These are phyloP conservation scores for Enteromius mattozi DNA, from an alignment of 2,797 vertebrate genomes.

Conservation along the genomic window DNA sequence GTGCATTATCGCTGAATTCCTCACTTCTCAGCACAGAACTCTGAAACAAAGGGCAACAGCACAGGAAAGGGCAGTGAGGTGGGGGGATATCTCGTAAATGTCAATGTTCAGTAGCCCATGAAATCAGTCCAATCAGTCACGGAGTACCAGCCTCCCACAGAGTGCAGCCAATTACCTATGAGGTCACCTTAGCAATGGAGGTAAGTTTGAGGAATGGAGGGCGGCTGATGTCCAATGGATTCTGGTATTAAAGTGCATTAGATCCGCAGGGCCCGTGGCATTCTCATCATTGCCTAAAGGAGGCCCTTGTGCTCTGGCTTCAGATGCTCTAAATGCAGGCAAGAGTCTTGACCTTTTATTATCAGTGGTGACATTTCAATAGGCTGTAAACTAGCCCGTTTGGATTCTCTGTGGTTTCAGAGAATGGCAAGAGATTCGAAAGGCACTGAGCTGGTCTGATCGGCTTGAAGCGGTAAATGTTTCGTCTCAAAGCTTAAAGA, in stretches of 20 bases:
- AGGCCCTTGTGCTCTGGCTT: constrained; percentile 6
- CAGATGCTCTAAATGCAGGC: constrained; percentile 28
- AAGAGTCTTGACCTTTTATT: constrained; percentile 43
- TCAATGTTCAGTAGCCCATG: constrained; percentile 46
- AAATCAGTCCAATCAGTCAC: constrained; percentile 51
- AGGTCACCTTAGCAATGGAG: constrained; percentile 49
- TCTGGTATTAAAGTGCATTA: constrained; percentile 39
- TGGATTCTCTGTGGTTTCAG: neutral
- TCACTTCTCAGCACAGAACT: constrained; percentile 13
- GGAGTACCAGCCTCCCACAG: constrained; percentile 46
- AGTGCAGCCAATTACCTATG: constrained; percentile 46
- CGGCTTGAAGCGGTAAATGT: neutral
- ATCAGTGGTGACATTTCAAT: constrained; percentile 43
- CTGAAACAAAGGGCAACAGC: constrained; percentile 33
- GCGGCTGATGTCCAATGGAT: constrained; percentile 9
- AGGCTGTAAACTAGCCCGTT: constrained; percentile 5
- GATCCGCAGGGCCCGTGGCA: constrained; percentile 27
- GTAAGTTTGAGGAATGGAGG: constrained; percentile 33
- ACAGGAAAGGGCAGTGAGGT: constrained; percentile 20
- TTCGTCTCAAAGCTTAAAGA: neutral
- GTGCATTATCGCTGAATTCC: neutral
- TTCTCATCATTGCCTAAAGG: constrained; percentile 34
- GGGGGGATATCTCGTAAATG: constrained; percentile 33
- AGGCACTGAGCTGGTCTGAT: constrained; percentile 3
- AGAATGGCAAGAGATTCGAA: neutral